Base-by-base conservation (phyloP, 1,140 invertebrate species). In the Dendroctonus valens region DNA sequence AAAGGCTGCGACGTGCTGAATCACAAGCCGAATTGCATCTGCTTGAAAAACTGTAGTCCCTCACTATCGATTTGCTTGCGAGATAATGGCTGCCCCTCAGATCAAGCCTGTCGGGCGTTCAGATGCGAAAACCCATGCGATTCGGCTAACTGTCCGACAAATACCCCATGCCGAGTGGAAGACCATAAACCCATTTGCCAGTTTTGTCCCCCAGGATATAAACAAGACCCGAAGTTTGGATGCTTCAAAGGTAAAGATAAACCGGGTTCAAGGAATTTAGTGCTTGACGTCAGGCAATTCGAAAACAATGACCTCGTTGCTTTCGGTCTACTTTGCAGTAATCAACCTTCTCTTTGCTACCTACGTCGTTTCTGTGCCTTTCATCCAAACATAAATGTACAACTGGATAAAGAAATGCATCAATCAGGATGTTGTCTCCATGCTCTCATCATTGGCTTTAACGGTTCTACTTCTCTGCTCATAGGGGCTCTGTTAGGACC, bases 101-200 rank as follows among this genome's bases (percentile, higher is more conserved):
- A 91, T 74, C 83, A 90, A 77, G 90, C 92, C 65, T 96, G 94
- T 81, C 86, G 88, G 77, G 91, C 92, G 78, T 93, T 90, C 80
- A 88, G 91, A 82, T 96, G 94, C 80, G 86, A 91, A 83, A 89
- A 96, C 82, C 93, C 93, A 65, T 96, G 94, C 82, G 84, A 85
- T 69, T 87, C 87, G 73, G 86, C 87, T 75, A 85, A 83, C 75
- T 94, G 93, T 80, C 86, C 90, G 70, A 83, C 85, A 72, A 89
- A 90, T 77, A 87, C 90, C 61, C 91, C 91, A 74, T 96, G 92
- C 83, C 90, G 88, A 82, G 92, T 94, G 72, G 91, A 94, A 87
- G 91, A 94, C 82, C 92, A 94, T 84, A 91, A 90, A 83, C 89
- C 92, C 70, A 88, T 92, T 79, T 94, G 93, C 90, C 93, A 93